These are phyloP conservation scores for Sphyrna mokarran DNA, from an alignment of 2,113 vertebrate species.

Conservation along the genomic window DNA sequence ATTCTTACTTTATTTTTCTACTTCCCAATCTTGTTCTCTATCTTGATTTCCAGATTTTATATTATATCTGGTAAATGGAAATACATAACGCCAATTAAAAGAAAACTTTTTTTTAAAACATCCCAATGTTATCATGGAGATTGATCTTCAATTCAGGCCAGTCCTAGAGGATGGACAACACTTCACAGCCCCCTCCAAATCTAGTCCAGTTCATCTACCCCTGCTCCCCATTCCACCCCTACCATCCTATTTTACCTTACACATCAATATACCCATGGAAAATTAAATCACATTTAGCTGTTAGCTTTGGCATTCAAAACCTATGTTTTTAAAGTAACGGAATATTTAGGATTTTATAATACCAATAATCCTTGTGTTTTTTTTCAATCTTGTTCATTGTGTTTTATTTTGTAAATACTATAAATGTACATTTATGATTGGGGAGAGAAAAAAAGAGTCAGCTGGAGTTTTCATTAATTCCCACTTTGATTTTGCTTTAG, in stretches of 20 bases:
- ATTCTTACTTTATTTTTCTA: too few relatives aligned
- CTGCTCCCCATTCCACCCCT: neutral
- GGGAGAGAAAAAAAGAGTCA: neutral
- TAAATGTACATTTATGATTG: neutral
- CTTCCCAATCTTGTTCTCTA: too few relatives aligned
- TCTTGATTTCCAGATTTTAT: too few relatives aligned
- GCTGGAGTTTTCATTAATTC: neutral
- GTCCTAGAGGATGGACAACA: too few relatives aligned
- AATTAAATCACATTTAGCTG: neutral
- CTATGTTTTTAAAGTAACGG: neutral
- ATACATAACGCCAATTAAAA: too few relatives aligned
- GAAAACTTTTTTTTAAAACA: too few relatives aligned
- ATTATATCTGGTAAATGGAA: too few relatives aligned
- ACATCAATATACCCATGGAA: neutral
- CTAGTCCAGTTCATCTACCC: neutral
- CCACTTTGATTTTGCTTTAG: neutral
- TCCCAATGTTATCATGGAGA: too few relatives aligned
- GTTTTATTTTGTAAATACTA: neutral
- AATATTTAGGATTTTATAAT: neutral
- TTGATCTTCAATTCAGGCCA: neutral
- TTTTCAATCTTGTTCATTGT: neutral
- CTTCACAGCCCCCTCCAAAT: neutral
- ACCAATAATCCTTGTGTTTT: neutral
- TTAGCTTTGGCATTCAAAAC: neutral
- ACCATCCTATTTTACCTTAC: neutral